These are phyloP conservation scores for Priapulus caudatus DNA, from an alignment of 2,888 invertebrate species.

Conservation along the genomic window DNA sequence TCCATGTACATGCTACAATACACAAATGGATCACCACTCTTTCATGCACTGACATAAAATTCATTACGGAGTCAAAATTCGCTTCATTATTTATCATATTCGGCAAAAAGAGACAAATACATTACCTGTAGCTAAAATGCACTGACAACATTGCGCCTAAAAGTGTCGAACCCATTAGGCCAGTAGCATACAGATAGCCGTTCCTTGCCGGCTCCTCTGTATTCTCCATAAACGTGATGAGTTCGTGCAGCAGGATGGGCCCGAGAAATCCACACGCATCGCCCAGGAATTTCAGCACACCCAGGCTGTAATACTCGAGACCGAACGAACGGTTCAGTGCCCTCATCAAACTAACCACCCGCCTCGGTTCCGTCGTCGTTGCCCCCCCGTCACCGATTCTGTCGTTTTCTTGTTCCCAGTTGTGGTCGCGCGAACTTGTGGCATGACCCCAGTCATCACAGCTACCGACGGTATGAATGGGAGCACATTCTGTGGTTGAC, in stretches of 20 bases:
- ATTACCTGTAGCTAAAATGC: constrained; percentile 68
- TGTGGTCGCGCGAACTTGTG: neutral
- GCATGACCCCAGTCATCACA: neutral
- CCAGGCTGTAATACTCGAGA: constrained; percentile 67
- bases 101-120: neutral
- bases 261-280: constrained; percentile 77
- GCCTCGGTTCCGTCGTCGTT: neutral
- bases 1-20: too few relatives aligned
- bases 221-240: constrained; percentile 66
- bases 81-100: too few relatives aligned
- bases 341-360: constrained; percentile 43
- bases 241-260: constrained; percentile 68
- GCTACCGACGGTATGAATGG: neutral
- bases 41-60: too few relatives aligned
- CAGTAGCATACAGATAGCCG: constrained; percentile 46
- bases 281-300: constrained; percentile 63
- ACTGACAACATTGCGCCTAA: constrained; percentile 64
- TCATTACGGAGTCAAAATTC: too few relatives aligned
- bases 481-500: too few relatives aligned
- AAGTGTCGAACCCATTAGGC: constrained; percentile 53
- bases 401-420: too few relatives aligned
- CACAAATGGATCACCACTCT: too few relatives aligned
- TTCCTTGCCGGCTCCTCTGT: constrained; percentile 46
- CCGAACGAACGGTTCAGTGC: constrained; percentile 65
- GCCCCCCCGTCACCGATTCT: too few relatives aligned